phyloP scores from a whole-genome alignment of 2,797 vertebrate species.

The Perdix hodgsoniae region DNA sequence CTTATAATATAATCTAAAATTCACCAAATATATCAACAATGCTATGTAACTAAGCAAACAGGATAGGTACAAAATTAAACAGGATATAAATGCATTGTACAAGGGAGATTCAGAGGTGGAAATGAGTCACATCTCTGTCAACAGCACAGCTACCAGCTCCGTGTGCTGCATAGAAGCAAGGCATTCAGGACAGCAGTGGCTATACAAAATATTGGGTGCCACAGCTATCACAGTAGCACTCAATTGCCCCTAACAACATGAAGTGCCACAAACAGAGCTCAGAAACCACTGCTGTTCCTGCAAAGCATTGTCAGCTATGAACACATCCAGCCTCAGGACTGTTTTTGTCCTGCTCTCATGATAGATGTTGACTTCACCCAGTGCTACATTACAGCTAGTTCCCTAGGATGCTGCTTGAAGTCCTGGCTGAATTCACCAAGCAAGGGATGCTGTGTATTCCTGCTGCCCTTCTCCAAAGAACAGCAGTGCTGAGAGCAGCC shows the following conservation, averaged over 20 bases:
- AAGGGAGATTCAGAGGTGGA: constrained; percentile 21
- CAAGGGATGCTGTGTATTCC: fast-evolving
- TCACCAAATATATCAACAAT: not conserved
- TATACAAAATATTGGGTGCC: not conserved
- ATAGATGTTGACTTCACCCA: not conserved
- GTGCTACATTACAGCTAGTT: not conserved
- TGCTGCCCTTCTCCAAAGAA: not conserved
- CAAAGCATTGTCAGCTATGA: not conserved
- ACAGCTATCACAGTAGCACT: not conserved
- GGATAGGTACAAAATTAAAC: constrained; percentile 70
- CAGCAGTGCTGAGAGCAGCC: not conserved
- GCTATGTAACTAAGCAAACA: constrained; percentile 43
- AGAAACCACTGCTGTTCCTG: not conserved
- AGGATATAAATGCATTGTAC: constrained; percentile 39
- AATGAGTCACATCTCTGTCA: constrained; percentile 67
- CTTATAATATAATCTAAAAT: not conserved
- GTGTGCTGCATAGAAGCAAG: not conserved
- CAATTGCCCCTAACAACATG: not conserved
- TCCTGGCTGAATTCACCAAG: not conserved
- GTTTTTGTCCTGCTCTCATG: not conserved
- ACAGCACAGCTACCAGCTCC: not conserved
- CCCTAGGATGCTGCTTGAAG: not conserved
- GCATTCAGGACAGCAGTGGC: not conserved
- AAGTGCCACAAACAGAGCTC: not conserved
- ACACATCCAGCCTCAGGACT: not conserved